Evolutionary conservation across 2,888 invertebrate genomes (phyloP).

Genomic region (Chymomyza caudatula): DNA sequence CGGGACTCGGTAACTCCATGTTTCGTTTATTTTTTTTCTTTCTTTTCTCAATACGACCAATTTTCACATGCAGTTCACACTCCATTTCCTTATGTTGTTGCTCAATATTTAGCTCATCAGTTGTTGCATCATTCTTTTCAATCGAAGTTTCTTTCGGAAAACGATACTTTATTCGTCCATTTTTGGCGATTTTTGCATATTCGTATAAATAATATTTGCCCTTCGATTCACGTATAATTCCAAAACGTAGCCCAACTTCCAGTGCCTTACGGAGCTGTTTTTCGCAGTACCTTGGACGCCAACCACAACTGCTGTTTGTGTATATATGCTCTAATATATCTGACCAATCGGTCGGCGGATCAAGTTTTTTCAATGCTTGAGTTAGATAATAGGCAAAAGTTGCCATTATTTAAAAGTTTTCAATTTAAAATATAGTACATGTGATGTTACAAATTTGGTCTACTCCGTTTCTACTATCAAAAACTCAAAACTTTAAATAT

Average conservation of each 20-base stretch:
- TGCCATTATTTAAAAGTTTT: conserved; percentile 6
- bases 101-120: no score
- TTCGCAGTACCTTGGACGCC: conserved; percentile 9
- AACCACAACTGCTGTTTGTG: background rate
- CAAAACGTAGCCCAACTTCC: conserved; percentile 29
- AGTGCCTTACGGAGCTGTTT: conserved; percentile 30
- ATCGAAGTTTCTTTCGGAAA: conserved; percentile 5
- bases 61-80: no score
- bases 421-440: background rate
- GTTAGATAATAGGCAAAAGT: conserved; percentile 20
- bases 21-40: no score
- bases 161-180: conserved; percentile 16
- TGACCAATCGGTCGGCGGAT: conserved; percentile 29
- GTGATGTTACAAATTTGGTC: background rate
- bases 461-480: background rate
- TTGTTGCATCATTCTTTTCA: no score
- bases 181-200: conserved; percentile 19
- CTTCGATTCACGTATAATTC: conserved; percentile 27
- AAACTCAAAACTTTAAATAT: no score
- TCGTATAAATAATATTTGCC: conserved; percentile 46
- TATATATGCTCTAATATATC: conserved; percentile 20
- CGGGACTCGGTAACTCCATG: no score
- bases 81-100: no score
- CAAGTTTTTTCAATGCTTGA: conserved; percentile 23
- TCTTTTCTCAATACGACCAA: no score